Base-by-base conservation (phyloP, 2,888 invertebrate species). In the Ophion ventricosus region DNA sequence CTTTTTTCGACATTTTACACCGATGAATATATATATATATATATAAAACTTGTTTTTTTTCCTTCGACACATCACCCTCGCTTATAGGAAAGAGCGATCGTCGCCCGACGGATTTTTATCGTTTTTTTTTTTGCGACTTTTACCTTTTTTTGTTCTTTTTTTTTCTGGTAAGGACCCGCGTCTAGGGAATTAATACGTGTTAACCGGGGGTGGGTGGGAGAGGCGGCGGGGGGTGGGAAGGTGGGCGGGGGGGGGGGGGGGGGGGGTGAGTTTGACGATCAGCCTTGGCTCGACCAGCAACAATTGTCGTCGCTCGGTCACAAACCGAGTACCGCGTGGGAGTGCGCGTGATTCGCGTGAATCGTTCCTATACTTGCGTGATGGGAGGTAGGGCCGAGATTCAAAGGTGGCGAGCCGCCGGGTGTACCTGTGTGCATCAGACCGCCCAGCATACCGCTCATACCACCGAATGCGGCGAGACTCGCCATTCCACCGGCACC, bases 371-470 rank as follows among this genome's bases (percentile, higher is more conserved):
- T 80, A 17, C 87, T 49, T 14, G 49, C 14, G 76, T 85, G 85
- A 26, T 90, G 90, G n/a, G 89, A 77, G n/a, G 88, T 69, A 17
- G 87, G 88, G 0, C 87, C 87, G 59, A 87, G 85, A 84, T 66
- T 84, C 57, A 88, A 64, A 72, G 88, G 87, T 72, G 87, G 87
- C 66, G 87, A 86, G 59, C 86, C 81, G 25, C 83, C 88, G 49
- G 49, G 1, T 1, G 49, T 17, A 14, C 49, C 49, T 78, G 86
- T 87, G 84, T 90, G 90, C 88, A 92, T 90, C 59, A 92, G 63
- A 8, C 89, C 89, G 5, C 90, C 89, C 11, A 91, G 85, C 88
- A 91, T 90, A 40, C 90, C 90, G 80, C 89, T 88, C 91, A 92
- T 91, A n/a, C 90, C 88, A 4, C 89, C 85, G 49, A 89, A 69